phyloP scores from a whole-genome alignment of 2,797 vertebrate species.

The Remorina albescens region DNA sequence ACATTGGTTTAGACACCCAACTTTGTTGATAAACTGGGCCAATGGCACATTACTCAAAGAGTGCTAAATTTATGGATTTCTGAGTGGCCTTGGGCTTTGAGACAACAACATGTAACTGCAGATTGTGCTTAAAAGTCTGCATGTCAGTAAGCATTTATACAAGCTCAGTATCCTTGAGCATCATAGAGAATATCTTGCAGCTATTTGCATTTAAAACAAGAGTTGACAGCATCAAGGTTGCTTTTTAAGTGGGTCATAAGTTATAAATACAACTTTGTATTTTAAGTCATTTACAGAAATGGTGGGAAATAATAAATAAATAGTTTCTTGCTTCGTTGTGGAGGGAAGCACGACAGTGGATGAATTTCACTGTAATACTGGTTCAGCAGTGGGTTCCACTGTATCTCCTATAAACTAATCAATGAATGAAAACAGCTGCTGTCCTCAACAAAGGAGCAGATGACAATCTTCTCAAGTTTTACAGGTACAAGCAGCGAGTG shows the following conservation, averaged over 20 bases:
- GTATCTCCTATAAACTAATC: not conserved
- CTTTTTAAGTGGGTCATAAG: constrained; percentile 8
- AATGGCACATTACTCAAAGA: constrained; percentile 39
- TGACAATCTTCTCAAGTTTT: not conserved
- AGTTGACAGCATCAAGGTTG: constrained; percentile 16
- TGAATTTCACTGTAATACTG: not conserved
- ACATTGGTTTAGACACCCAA: constrained; percentile 18
- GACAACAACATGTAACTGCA: constrained; percentile 21
- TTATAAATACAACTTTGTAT: not conserved
- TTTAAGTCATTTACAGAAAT: not conserved
- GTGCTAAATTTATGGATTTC: constrained; percentile 22
- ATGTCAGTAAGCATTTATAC: constrained; percentile 24
- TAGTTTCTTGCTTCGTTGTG: not conserved
- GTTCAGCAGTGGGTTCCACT: not conserved
- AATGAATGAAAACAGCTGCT: not conserved
- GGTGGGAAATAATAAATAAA: too few relatives aligned
- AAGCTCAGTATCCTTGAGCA: constrained; percentile 33
- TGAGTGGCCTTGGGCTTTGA: constrained; percentile 44
- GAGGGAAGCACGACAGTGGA: too few relatives aligned
- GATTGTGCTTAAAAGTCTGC: constrained; percentile 38
- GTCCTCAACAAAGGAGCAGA: not conserved
- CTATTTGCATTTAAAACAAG: constrained; percentile 46
- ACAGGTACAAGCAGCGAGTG: rapidly evolving
- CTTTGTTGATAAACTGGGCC: constrained; percentile 21
- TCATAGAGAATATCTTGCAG: constrained; percentile 33